Percentiles rank a stretch among this genome's conserved stretches.
These are phyloP conservation scores for Delia radicum DNA, from an alignment of 1,140 invertebrate species.

Conservation along the genomic window DNA sequence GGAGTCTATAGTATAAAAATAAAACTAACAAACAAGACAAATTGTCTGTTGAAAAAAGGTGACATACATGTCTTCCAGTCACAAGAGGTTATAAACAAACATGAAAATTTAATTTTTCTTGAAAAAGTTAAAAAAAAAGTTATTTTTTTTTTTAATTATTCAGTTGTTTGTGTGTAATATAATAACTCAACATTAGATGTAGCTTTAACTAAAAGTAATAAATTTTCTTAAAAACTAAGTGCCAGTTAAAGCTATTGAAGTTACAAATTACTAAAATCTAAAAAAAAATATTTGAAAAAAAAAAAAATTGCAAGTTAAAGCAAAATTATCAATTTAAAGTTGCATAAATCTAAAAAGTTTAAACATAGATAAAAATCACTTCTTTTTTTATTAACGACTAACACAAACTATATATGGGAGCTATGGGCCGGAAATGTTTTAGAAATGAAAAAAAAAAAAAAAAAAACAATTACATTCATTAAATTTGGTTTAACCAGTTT, in stretches of 20 bases:
- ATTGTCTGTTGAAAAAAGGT: background rate
- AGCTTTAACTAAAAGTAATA: background rate
- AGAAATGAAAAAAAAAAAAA: background rate
- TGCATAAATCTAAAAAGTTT: background rate
- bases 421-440: no score
- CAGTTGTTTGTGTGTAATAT: background rate
- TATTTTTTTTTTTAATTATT: background rate
- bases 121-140: background rate
- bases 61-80: background rate
- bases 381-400: no score
- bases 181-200: background rate
- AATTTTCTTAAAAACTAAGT: background rate
- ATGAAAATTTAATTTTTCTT: background rate
- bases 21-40: background rate
- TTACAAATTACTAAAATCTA: background rate
- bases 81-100: background rate
- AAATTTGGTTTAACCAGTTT: no score
- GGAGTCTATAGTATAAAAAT: no score
- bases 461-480: no score
- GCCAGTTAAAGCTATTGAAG: background rate
- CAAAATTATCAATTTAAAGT: background rate
- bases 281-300: background rate
- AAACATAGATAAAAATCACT: background rate
- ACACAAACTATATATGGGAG: no score
- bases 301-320: background rate